Base-by-base conservation (phyloP, 2,113 vertebrate species). In the Podilymbus podiceps region DNA sequence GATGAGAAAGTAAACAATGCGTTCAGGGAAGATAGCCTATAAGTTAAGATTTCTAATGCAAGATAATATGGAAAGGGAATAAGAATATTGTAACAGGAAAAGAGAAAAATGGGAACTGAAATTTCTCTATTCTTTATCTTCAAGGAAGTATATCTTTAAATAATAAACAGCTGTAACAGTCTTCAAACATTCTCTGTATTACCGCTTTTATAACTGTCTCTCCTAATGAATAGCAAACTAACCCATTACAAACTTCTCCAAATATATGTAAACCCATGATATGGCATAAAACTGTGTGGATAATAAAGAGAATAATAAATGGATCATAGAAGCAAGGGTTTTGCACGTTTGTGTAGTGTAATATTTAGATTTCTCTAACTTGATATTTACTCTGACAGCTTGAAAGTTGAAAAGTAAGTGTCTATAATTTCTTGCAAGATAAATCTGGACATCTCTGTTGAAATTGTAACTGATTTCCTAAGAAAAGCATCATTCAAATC, bases 391-490 rank as follows among this genome's bases (percentile, higher is more conserved):
- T 85, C 35, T 87, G 77, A 52, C 81, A 85, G 24, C 23, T 82
- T 79, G 69, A 89, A 89, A 82, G 19, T 5, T 46, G 33, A 35
- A 77, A 93, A 91, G 12, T 72, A 76, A 4, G 38, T 89, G 71
- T 68, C 64, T 93, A 10, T 89, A 55, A 64, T 89, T 88, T 95
- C 38, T 88, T 80, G 55, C n/a, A 74, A 90, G 78, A 94, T 56
- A 75, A 73, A 73, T 85, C 33, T 66, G 81, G 89, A 66, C 30
- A 62, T 11, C 6, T 69, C 40, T 73, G 27, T 83, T 90, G 33
- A 93, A 93, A 76, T 38, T 60, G 6, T 82, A 89, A 75, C 53
- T 64, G 72, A 50, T 83, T 90, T 89, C 17, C 81, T 78, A 90
- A 72, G 81, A 73, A 88, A 84, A 31, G 9, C 67, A 44, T 81